phyloP scores from a whole-genome alignment of 2,113 vertebrate species.

The Triplophysa rosa region DNA sequence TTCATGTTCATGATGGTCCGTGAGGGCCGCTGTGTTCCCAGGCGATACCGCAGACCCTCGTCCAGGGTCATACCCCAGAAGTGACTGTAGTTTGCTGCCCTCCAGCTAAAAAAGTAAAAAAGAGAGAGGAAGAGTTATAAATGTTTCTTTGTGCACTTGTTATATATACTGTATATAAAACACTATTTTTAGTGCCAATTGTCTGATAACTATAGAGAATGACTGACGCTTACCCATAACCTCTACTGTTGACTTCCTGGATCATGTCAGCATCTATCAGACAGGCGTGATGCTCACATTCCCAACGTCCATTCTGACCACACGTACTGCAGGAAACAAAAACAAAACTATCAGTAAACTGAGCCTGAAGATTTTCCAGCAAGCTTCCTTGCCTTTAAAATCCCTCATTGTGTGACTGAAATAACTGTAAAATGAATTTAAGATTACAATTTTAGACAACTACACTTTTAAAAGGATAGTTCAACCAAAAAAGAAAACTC shows the following conservation, averaged over 20 bases:
- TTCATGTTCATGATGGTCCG: slow-evolving; percentile 92
- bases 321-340: slow-evolving; percentile 80
- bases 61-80: slow-evolving; percentile 92
- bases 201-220: slow-evolving; percentile 1
- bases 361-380: not conserved
- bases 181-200: not conserved
- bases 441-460: too few relatives aligned
- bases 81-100: slow-evolving; percentile 89
- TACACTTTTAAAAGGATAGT: too few relatives aligned
- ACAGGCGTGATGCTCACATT: slow-evolving; percentile 86
- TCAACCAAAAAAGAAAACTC: too few relatives aligned
- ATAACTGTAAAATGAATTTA: not conserved
- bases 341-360: slow-evolving; percentile 1
- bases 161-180: not conserved
- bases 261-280: slow-evolving; percentile 86
- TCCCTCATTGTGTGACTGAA: not conserved
- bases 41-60: slow-evolving; percentile 86
- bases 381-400: not conserved
- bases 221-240: slow-evolving; percentile 78
- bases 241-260: slow-evolving; percentile 80
- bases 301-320: slow-evolving; percentile 77
- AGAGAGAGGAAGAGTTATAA: not conserved
- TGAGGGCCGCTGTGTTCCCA: slow-evolving; percentile 89
- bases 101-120: slow-evolving; percentile 77
- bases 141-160: not conserved